These are phyloP conservation scores for Seira sanloemensis DNA, from an alignment of 2,888 invertebrate species.

Conservation along the genomic window DNA sequence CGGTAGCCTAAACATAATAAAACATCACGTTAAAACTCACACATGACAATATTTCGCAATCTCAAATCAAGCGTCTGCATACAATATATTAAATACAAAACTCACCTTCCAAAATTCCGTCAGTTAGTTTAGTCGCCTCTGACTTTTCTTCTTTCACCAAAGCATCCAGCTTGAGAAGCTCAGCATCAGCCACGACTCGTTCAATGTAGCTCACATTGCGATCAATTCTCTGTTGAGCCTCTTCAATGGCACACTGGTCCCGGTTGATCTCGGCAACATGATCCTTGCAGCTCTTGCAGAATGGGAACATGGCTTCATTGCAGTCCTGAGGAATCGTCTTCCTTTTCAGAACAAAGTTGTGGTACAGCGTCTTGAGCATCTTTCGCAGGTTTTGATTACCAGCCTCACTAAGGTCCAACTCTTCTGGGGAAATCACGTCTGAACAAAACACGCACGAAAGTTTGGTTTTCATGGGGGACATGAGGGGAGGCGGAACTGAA, in stretches of 20 bases:
- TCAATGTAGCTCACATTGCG: not conserved
- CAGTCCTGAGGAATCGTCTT: conserved; percentile 13
- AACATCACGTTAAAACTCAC: not conserved
- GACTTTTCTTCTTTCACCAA: not conserved
- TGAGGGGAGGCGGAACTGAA: not conserved
- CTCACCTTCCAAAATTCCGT: conserved; percentile 26
- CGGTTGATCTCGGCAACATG: not conserved
- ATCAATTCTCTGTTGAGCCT: conserved; percentile 1
- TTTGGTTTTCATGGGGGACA: not conserved
- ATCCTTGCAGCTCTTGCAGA: not conserved
- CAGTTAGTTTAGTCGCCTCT: not conserved
- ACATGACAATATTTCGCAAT: not conserved
- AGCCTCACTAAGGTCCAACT: not conserved
- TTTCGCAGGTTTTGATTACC: not conserved
- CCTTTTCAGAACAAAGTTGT: not conserved
- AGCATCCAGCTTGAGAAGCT: not conserved
- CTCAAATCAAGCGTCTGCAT: not conserved
- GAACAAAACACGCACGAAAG: not conserved
- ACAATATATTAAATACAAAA: not conserved
- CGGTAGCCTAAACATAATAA: conserved; percentile 12
- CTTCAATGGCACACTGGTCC: conserved; percentile 12
- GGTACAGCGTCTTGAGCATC: conserved; percentile 10
- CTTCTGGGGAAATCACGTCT: not conserved
- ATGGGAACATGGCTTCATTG: conserved; percentile 20
- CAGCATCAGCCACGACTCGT: conserved; percentile 24